A percentile compares a stretch with the other conserved stretches of the same genome.
Conservation (phyloP, 2,113 vertebrate genomes). For the Seriola quinqueradiata region DNA sequence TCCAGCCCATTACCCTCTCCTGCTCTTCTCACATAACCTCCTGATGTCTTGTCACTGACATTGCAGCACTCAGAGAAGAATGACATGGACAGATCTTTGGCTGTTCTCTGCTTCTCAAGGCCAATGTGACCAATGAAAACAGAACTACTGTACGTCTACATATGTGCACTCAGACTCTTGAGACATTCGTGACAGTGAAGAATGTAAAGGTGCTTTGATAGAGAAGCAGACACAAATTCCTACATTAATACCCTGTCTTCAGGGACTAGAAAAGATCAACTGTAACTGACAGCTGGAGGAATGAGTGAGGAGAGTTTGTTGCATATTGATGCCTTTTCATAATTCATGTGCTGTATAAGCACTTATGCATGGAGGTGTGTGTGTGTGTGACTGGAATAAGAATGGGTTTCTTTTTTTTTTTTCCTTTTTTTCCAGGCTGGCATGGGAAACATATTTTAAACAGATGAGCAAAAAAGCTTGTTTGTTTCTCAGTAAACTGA, state of each 20-base stretch:
- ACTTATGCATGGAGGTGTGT: conserved; percentile 19
- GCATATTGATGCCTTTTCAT: conserved; percentile 68
- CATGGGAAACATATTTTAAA: background rate
- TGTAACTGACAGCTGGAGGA: conserved; percentile 30
- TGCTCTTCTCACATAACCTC: conserved; percentile 15
- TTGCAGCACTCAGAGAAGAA: conserved; percentile 3
- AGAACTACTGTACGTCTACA: background rate
- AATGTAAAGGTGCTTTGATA: conserved; percentile 16
- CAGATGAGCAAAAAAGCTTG: background rate
- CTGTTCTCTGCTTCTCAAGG: background rate
- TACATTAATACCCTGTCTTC: conserved; percentile 23
- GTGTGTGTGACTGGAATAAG: conserved; percentile 59
- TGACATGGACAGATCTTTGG: background rate
- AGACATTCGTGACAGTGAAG: background rate
- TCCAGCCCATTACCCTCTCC: conserved; percentile 41
- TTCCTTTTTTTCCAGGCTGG: background rate
- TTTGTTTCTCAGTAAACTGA: background rate
- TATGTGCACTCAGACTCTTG: background rate
- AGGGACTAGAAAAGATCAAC: background rate
- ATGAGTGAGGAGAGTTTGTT: conserved; percentile 35
- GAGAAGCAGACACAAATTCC: conserved; percentile 15
- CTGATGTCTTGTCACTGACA: conserved; percentile 28
- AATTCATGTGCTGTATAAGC: conserved; percentile 67
- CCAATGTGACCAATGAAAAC: background rate
- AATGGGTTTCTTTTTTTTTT: conserved; percentile 27